phyloP scores from a whole-genome alignment of 2,888 invertebrate species.

The Tipula vernalis region DNA sequence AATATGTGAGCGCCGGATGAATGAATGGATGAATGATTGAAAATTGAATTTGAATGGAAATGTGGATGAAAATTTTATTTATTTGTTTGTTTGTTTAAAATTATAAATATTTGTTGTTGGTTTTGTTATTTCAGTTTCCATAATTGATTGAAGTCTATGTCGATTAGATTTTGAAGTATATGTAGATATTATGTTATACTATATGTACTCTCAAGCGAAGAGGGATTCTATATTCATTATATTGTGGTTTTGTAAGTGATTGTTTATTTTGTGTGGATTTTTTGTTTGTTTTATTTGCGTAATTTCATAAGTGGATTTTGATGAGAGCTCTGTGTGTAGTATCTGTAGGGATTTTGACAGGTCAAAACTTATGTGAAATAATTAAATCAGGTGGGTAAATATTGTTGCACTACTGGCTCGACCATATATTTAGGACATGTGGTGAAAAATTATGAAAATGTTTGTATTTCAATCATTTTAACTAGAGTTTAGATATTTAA shows the following conservation, averaged over 20 bases:
- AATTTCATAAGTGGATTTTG: constrained; percentile 4
- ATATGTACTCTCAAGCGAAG: neutral
- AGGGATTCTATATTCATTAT: neutral
- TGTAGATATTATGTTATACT: neutral
- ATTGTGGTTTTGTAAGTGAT: neutral
- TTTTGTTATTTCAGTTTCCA: neutral
- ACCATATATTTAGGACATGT: too few relatives aligned
- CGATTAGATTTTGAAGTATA: neutral
- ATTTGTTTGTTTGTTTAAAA: neutral
- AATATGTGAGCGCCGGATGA: neutral
- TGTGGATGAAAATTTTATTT: neutral
- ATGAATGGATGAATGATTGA: neutral
- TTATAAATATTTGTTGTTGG: neutral
- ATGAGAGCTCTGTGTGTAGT: neutral
- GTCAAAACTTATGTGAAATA: neutral
- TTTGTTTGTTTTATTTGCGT: neutral
- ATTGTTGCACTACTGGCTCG: neutral
- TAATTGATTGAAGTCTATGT: neutral
- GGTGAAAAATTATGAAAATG: too few relatives aligned
- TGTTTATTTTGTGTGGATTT: neutral
- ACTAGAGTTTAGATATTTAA: too few relatives aligned
- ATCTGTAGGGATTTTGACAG: neutral
- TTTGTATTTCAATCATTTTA: too few relatives aligned
- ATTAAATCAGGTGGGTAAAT: neutral
- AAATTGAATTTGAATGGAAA: neutral